Conservation (phyloP, 2,797 vertebrate genomes). For the Rhabdomys pumilio region DNA sequence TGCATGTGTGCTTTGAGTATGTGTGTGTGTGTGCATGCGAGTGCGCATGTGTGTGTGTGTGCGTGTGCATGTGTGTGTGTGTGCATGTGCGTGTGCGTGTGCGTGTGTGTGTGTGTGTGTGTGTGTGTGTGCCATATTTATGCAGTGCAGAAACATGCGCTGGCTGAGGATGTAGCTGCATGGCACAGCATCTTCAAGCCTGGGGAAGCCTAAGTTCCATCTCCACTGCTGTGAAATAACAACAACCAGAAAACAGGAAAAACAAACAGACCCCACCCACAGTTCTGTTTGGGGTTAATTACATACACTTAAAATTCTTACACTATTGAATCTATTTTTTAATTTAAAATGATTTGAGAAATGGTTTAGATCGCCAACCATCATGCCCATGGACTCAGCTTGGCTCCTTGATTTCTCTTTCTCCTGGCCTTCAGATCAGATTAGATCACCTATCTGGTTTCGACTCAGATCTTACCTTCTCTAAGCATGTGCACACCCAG, state of each 20-base stretch:
- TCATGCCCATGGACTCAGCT: neutral
- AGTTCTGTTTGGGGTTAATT: conserved; percentile 25
- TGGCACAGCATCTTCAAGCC: neutral
- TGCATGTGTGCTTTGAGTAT: too few relatives aligned
- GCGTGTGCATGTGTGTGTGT: too few relatives aligned
- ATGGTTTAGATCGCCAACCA: neutral
- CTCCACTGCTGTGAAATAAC: neutral
- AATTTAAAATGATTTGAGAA: conserved; percentile 50
- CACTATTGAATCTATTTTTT: conserved; percentile 41
- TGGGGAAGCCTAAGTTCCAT: neutral
- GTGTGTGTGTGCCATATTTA: neutral
- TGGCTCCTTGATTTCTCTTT: conserved; percentile 9
- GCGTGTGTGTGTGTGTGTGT: neutral
- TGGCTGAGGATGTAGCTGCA: neutral
- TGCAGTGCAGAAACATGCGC: neutral
- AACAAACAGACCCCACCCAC: neutral
- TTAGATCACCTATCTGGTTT: conserved; percentile 71
- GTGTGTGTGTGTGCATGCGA: too few relatives aligned
- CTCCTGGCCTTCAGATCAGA: conserved; percentile 62
- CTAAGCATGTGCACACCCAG: conserved; percentile 58
- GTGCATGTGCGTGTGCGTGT: too few relatives aligned
- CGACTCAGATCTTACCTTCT: conserved; percentile 61
- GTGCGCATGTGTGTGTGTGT: too few relatives aligned
- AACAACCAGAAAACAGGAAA: neutral
- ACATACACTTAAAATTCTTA: neutral